Conservation (phyloP, 2,113 vertebrate species). For the Peromyscus californicus region DNA sequence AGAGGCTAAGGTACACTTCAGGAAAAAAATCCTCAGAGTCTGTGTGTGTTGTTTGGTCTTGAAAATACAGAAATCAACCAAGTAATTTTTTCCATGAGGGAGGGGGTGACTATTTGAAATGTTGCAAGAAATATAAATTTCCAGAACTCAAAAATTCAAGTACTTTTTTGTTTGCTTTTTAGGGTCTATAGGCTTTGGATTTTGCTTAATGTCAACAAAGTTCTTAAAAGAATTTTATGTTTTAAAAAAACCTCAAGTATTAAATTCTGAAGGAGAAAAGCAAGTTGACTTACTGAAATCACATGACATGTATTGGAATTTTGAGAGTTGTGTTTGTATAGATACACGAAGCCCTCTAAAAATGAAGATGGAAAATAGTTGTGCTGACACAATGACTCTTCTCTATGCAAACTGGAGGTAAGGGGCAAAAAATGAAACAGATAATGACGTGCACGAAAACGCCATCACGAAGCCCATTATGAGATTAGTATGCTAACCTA, state of each 20-base stretch:
- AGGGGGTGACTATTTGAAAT: not conserved
- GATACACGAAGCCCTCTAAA: not conserved
- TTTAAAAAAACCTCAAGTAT: not conserved
- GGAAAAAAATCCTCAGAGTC: not conserved
- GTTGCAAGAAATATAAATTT: not conserved
- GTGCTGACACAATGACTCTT: not conserved
- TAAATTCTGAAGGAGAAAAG: not conserved
- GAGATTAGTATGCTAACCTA: not conserved
- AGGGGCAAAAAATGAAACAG: not conserved
- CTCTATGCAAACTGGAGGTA: not conserved
- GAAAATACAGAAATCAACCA: constrained; percentile 24
- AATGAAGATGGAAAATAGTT: not conserved
- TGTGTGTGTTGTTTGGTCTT: not conserved
- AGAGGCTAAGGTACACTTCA: not conserved
- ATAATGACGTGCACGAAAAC: no score
- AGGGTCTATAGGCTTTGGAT: not conserved
- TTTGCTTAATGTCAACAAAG: not conserved
- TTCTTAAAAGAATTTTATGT: not conserved
- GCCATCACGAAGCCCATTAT: not conserved
- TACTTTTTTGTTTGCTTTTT: not conserved
- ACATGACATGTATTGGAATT: not conserved
- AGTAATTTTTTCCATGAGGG: not conserved
- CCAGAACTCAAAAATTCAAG: not conserved
- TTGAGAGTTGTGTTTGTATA: not conserved
- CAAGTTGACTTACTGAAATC: not conserved